Conservation (phyloP, 2,797 vertebrate genomes). For the Anisognathus igniventris region DNA sequence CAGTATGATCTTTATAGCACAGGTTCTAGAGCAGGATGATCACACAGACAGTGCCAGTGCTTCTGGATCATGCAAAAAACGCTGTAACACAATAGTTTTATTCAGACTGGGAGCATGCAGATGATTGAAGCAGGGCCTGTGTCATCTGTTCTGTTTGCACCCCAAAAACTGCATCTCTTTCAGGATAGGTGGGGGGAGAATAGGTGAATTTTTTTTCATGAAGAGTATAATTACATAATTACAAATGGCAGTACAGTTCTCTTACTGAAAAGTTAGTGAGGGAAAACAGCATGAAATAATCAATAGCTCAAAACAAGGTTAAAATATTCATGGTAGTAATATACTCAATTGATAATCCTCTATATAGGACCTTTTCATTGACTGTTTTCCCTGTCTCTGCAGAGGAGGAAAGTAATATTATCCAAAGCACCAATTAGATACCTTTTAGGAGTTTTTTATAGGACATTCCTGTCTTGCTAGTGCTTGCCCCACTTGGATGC, state of each 20-base stretch:
- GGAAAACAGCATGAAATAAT: neutral
- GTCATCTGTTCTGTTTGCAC: accelerated
- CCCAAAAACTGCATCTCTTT: neutral
- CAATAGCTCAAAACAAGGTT: neutral
- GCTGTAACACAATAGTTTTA: neutral
- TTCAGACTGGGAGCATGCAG: accelerated
- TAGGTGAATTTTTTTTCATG: neutral
- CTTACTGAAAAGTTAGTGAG: neutral
- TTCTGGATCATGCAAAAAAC: accelerated
- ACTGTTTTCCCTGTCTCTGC: neutral
- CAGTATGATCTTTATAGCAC: neutral
- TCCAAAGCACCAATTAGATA: neutral
- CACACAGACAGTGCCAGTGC: neutral
- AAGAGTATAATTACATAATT: neutral
- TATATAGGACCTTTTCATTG: neutral
- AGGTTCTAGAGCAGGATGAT: neutral
- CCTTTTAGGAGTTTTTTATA: neutral
- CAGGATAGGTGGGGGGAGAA: neutral
- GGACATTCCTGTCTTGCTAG: neutral
- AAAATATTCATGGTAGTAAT: neutral
- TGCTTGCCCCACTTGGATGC: neutral
- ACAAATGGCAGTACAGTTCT: neutral
- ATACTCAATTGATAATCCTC: neutral
- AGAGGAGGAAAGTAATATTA: neutral
- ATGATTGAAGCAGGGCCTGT: neutral